Conservation (phyloP, 2,113 vertebrate genomes). For the Coptodon rendalli region DNA sequence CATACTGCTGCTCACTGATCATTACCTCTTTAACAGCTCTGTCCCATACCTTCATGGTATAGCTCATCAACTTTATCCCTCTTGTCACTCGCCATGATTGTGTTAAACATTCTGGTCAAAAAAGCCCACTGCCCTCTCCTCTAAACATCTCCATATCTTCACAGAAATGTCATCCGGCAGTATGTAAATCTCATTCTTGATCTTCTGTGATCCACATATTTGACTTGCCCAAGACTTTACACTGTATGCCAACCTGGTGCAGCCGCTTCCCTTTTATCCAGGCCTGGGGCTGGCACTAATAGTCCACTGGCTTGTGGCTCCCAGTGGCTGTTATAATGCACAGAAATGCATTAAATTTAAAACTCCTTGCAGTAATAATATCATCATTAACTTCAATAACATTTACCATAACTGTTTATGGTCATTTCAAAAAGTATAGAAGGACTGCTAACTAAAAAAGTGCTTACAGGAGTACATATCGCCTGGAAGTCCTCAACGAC, state of each 20-base stretch:
- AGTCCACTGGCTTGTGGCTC: neutral
- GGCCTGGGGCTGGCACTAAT: neutral
- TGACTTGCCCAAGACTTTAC: neutral
- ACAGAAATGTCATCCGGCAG: neutral
- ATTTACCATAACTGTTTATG: neutral
- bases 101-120: neutral
- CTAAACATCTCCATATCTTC: neutral
- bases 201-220: neutral
- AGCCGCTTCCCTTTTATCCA: neutral
- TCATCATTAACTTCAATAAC: neutral
- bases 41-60: neutral
- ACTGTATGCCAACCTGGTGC: neutral
- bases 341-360: neutral
- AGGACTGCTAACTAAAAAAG: neutral
- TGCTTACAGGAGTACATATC: neutral
- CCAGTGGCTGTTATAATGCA: neutral
- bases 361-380: neutral
- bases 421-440: neutral
- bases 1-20: neutral
- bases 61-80: neutral
- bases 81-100: neutral
- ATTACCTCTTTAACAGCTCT: neutral
- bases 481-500: neutral
- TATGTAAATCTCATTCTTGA: neutral
- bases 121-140: neutral